Base-by-base conservation (phyloP, 1,140 invertebrate genomes). In the Macrostomum lignano region DNA sequence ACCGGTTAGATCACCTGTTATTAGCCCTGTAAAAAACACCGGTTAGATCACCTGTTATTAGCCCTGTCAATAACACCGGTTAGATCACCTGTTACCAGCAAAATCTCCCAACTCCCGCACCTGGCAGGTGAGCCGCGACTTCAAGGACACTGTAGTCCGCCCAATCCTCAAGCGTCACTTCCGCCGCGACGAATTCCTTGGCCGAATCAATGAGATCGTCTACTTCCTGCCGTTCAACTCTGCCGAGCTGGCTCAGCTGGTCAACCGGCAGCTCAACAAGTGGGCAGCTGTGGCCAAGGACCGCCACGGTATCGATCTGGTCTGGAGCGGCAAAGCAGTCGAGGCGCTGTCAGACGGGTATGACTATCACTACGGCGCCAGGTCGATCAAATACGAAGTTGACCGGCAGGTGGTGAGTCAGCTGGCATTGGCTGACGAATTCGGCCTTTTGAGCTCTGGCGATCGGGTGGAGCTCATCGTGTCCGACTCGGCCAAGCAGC, bases 141-240 rank as follows among this genome's bases (percentile, higher is more conserved):
- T n/a, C n/a, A n/a, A n/a, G n/a, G n/a, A n/a, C n/a, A n/a, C n/a
- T n/a, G n/a, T n/a, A n/a, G n/a, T n/a, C n/a, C n/a, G n/a, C n/a
- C n/a, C n/a, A n/a, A n/a, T n/a, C n/a, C n/a, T n/a, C 20, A 41
- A 59, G 59, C 45, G 55, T 29, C 74, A 82, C 58, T 86, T 86
- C 56, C 64, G 69, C 19, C 63, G 78, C 35, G 77, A 84, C 55
- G 78, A 84, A 57, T 86, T 86, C 61, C 63, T 86, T 4, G 79
- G 79, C 1, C 62, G 79, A 42, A 84, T 86, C 47, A 84, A 84
- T 57, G 79, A 86, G 62, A 79, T 84, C 40, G 74, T 86, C 7
- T 84, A 84, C 48, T 86, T 86, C 53, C 55, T 84, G 43, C 78
- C 78, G 21, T 84, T 86, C 59, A 79, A 75, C 10, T 62, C 69